Evolutionary conservation across 2,888 invertebrate genomes (phyloP), one percentile per base, ranked within the genome.

Genomic region (Clivina fossor): DNA sequence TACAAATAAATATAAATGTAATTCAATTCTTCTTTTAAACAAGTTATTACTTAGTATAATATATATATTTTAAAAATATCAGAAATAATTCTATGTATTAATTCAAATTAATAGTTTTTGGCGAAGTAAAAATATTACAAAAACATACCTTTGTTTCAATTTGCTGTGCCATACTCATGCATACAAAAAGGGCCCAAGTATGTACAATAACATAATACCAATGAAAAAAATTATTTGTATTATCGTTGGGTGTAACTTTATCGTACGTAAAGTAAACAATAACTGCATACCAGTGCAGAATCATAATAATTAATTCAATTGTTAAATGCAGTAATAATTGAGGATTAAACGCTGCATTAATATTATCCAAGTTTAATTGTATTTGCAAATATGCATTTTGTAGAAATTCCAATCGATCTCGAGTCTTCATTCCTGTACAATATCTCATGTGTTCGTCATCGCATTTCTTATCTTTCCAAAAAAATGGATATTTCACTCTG

Each of bases 231-330:
- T 73, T 68, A 4, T 71, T 67, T 0, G 67, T 66, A 16, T 62
- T 64, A 18, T 70, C 69, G 22, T 62, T 56, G 2, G 67, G 66
- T 4, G 66, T 61, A 11, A 66, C 61, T 1, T 59, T 44, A 20
- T 62, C 62, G 48, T 69, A 72, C 2, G 70, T 70, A 33, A 71
- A 58, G 55, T 71, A 70, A 16, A 72, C 69, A 19, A 74, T 68
- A 4, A 73, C 72, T 2, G 72, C 71, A 56, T 73, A 74, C 69
- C 71, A 71, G 53, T 70, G 66, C 1, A 74, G 63, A 37, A 74
- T 69, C 20, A 74, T 55, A 4, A 71, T 68, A 1, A 67, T 64
- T 43, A 74, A 61, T 59, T 74, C 74, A 9, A 71, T 62, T 2
- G 69, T 61, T 0, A 69, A 69, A 53, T 71, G 69, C 8, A 66